Conservation (phyloP, 2,888 invertebrate species). For the Ernsta delagoae region DNA sequence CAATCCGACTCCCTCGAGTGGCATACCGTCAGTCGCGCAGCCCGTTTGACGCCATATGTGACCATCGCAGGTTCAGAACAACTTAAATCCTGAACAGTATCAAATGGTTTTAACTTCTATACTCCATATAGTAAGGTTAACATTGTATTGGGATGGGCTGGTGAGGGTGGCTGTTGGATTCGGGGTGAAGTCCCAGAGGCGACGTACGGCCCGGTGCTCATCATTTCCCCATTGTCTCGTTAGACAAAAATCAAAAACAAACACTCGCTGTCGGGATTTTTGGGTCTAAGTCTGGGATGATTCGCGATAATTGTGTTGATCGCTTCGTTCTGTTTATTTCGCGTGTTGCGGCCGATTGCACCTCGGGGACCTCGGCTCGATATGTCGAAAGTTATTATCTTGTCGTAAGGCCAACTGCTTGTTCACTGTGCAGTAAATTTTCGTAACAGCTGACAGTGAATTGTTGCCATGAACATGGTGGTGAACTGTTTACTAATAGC, state of each 20-base stretch:
- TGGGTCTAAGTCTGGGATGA: conserved; percentile 74
- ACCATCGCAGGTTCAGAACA: conserved; percentile 55
- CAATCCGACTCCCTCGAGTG: conserved; percentile 79
- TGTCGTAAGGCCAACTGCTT: conserved; percentile 45
- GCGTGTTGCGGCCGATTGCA: conserved; percentile 66
- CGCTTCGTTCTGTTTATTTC: conserved; percentile 54
- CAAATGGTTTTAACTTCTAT: conserved; percentile 59
- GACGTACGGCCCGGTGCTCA: conserved; percentile 78
- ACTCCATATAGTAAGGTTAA: conserved; percentile 55
- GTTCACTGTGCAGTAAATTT: conserved; percentile 29
- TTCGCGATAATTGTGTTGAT: conserved; percentile 71
- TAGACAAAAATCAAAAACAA: conserved; percentile 85
- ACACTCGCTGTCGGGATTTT: conserved; percentile 78
- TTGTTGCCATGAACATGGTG: background rate
- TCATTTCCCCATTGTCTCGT: conserved; percentile 85
- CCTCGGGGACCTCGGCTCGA: conserved; percentile 58
- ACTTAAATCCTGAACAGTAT: conserved; percentile 50
- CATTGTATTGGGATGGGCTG: conserved; percentile 48
- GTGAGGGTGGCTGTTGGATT: conserved; percentile 63
- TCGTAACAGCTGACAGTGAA: background rate
- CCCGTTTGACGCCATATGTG: conserved; percentile 83
- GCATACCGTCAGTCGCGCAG: conserved; percentile 79
- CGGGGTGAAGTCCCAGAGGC: conserved; percentile 82
- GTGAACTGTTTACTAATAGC: background rate
- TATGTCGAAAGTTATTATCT: conserved; percentile 53